Evolutionary conservation across 2,113 vertebrate species (phyloP).

Genomic region (Tricholaema leucomelas): DNA sequence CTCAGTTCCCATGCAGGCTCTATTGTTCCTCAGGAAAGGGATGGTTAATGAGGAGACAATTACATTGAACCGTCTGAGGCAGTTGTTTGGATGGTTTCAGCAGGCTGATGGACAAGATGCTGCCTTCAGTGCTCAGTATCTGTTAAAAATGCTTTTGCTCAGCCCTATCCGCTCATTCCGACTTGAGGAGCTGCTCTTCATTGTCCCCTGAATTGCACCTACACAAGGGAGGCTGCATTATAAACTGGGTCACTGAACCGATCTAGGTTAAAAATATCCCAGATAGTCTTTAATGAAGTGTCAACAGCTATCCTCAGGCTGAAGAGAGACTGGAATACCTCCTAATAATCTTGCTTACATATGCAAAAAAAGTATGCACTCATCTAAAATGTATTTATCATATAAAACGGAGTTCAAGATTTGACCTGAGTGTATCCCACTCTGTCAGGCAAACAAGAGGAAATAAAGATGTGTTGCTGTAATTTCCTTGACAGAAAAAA

Average conservation of each 20-base stretch:
- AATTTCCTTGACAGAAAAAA: constrained; percentile 62
- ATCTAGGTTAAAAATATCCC: constrained; percentile 48
- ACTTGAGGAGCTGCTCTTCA: accelerated
- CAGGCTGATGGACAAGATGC: not conserved
- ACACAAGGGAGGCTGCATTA: not conserved
- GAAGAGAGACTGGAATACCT: constrained; percentile 7
- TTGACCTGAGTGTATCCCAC: constrained; percentile 3
- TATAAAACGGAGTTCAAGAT: constrained; percentile 27
- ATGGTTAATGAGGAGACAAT: not conserved
- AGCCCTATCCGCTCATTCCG: not conserved
- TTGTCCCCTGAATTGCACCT: not conserved
- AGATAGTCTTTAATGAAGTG: constrained; percentile 60
- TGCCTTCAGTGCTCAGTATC: not conserved
- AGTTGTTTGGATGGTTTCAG: not conserved
- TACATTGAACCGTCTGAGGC: accelerated
- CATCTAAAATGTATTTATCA: constrained; percentile 44
- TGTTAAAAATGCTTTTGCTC: not conserved
- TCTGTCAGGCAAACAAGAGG: constrained; percentile 46
- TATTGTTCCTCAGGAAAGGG: not conserved
- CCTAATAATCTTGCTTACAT: constrained; percentile 30
- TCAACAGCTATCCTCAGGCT: constrained; percentile 48
- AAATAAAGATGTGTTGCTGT: constrained; percentile 50
- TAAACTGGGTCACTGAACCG: constrained; percentile 4
- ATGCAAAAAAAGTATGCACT: constrained; percentile 31
- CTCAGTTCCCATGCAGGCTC: accelerated